Evolutionary conservation across 64 coral and sea anemone species (phyloP).

Genomic region (Catalaphyllia jardinei): DNA sequence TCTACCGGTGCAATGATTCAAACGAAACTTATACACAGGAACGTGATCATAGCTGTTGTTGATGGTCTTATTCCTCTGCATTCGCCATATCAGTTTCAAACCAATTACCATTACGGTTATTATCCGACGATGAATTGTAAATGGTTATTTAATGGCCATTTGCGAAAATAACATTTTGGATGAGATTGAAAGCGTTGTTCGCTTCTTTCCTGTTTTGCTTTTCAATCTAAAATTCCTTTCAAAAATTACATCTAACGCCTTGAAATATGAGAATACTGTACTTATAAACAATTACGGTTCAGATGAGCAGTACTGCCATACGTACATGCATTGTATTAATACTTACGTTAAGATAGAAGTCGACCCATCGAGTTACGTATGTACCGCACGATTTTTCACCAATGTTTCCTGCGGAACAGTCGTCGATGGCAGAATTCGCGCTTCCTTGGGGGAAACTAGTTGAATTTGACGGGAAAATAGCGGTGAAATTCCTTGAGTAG

Average conservation of each 20-base stretch:
- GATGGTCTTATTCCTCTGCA: no score
- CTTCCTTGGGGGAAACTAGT: background rate
- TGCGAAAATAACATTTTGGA: no score
- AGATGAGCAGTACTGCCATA: background rate
- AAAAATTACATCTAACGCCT: background rate
- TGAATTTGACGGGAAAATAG: background rate
- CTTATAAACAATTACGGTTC: background rate
- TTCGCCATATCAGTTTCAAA: no score
- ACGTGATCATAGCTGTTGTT: no score
- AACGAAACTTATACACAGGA: no score
- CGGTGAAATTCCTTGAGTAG: background rate
- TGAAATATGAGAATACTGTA: background rate
- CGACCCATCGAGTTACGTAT: conserved; percentile 52
- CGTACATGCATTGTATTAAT: background rate
- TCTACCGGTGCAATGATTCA: no score
- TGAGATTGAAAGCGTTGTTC: no score
- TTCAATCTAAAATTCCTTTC: no score
- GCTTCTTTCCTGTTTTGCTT: no score
- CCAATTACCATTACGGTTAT: no score
- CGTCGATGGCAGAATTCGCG: background rate
- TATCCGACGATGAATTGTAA: no score
- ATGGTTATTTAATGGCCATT: no score
- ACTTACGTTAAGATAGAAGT: conserved; percentile 71
- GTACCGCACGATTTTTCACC: conserved; percentile 2
- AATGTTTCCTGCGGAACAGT: background rate